Conservation (phyloP, 2,888 invertebrate genomes). For the Parnassius smintheus region DNA sequence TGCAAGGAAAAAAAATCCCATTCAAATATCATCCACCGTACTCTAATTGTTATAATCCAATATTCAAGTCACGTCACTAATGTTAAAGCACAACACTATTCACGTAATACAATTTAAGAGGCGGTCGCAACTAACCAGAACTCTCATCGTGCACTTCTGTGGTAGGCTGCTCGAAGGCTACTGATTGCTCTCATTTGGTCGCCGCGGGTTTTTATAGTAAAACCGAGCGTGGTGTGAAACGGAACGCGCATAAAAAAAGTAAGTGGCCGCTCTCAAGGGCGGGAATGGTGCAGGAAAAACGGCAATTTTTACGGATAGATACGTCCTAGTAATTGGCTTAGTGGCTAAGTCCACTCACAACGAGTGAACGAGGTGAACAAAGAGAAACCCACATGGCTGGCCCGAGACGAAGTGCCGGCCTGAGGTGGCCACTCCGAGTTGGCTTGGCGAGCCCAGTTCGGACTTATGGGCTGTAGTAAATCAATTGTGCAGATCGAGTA, state of each 20-base stretch:
- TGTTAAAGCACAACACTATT: slow-evolving; percentile 39
- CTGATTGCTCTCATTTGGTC: slow-evolving; percentile 73
- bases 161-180: slow-evolving; percentile 78
- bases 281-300: slow-evolving; percentile 76
- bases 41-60: slow-evolving; percentile 26
- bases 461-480: too few relatives aligned
- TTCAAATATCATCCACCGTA: slow-evolving; percentile 31
- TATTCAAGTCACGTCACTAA: slow-evolving; percentile 33
- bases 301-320: slow-evolving; percentile 57
- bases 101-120: slow-evolving; percentile 38
- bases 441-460: too few relatives aligned
- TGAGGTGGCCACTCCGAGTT: too few relatives aligned
- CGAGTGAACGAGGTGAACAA: too few relatives aligned
- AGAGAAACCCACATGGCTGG: too few relatives aligned
- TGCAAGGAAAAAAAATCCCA: slow-evolving; percentile 51
- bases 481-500: too few relatives aligned
- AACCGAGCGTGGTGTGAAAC: slow-evolving; percentile 57
- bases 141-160: slow-evolving; percentile 80
- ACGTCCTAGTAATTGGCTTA: slow-evolving; percentile 25
- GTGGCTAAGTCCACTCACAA: too few relatives aligned
- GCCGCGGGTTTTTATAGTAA: slow-evolving; percentile 67
- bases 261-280: slow-evolving; percentile 74
- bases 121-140: slow-evolving; percentile 66
- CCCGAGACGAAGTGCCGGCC: too few relatives aligned
- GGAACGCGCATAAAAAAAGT: slow-evolving; percentile 72